Evolutionary conservation across 1,140 invertebrate genomes (phyloP), one percentile per base, ranked within the genome.

Genomic region (Geopemphigus sp.): DNA sequence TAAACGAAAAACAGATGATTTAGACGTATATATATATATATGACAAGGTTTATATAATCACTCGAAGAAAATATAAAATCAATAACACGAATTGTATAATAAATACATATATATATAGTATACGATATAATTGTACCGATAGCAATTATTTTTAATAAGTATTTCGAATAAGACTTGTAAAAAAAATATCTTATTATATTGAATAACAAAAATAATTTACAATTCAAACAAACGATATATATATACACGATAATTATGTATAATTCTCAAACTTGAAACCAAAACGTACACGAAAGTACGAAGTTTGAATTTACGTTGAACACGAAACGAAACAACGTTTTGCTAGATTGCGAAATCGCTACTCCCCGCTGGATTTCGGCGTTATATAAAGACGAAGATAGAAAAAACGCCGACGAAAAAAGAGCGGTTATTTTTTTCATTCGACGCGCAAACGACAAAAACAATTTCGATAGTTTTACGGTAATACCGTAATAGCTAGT

Each of bases 391-490:
- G n/a, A n/a, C n/a, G n/a, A n/a, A n/a, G 22, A 50, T 8, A 63
- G 26, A 68, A 68, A 15, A 24, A 39, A 6, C 39, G 45, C 17
- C 1, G 50, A 50, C 12, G 8, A 29, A 10, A 29, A 72, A 26
- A 70, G 26, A 70, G n/a, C n/a, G n/a, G 4, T 53, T 54, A 2
- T 32, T 19, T 19, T 66, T 72, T 72, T 54, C 47, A 72, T 54
- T 72, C 29, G 68, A n/a, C n/a, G 47, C 68, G 26, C 11, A 72
- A 17, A 54, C 68, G 22, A 54, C 68, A 72, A 47, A 72, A 72
- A 72, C 68, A 54, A 54, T 72, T 72, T 54, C 68, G 68, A 72
- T 54, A 53, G 47, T 72, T 72, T 53, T 72, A 29, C 26, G 29
- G 24, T 32, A 53, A 72, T 53, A 29, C 68, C 19, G 19, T 54